phyloP scores from a whole-genome alignment of 2,113 vertebrate species.

The Pseudonaja textilis region DNA sequence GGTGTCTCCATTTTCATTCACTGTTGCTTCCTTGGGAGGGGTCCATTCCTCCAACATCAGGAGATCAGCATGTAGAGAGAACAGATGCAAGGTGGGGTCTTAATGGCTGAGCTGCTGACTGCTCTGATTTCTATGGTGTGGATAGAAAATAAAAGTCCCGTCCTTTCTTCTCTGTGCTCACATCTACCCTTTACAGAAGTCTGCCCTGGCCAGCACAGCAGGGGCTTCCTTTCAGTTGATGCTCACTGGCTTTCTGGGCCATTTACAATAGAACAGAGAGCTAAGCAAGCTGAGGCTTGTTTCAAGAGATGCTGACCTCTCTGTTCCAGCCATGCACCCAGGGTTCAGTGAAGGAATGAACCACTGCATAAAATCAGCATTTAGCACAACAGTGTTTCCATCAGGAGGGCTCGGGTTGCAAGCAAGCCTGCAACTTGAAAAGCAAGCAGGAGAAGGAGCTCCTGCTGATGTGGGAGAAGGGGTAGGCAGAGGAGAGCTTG shows the following conservation, averaged over 20 bases:
- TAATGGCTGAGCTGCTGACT: not conserved
- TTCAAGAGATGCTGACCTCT: not conserved
- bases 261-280: not conserved
- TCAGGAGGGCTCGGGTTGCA: not conserved
- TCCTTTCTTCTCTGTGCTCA: not conserved
- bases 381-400: not conserved
- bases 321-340: not conserved
- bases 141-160: not conserved
- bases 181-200: not conserved
- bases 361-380: not conserved
- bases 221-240: not conserved
- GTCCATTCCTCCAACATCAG: not conserved
- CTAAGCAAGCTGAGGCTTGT: not conserved
- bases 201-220: not conserved
- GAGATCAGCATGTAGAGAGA: not conserved
- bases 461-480: not conserved
- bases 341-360: not conserved
- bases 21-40: not conserved
- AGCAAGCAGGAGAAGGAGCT: not conserved
- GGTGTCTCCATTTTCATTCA: not conserved
- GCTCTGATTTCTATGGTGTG: not conserved
- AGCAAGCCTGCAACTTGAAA: not conserved
- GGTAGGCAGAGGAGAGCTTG: not conserved
- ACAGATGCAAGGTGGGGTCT: not conserved
- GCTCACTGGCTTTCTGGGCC: not conserved